phyloP scores from a whole-genome alignment of 2,888 invertebrate genomes.

The Xanthostigma xanthostigma region DNA sequence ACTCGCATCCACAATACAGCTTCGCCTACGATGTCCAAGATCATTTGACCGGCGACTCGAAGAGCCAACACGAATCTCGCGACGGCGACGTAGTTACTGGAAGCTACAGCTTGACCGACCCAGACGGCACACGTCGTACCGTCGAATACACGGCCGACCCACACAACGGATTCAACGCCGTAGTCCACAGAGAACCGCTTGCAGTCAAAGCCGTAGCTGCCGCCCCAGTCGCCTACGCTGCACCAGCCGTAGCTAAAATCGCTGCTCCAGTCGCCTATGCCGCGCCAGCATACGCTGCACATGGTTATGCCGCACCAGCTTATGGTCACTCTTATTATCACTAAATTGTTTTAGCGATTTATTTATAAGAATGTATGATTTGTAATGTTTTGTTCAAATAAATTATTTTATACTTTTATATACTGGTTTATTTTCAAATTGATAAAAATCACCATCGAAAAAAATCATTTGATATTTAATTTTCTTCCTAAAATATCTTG shows the following conservation, averaged over 20 bases:
- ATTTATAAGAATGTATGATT: neutral
- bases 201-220: neutral
- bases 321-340: slow-evolving; percentile 1
- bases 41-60: slow-evolving; percentile 33
- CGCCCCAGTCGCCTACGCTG: neutral
- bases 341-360: neutral
- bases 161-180: slow-evolving; percentile 3
- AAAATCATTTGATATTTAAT: no score
- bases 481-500: no score
- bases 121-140: slow-evolving; percentile 31
- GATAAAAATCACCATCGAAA: no score
- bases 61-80: slow-evolving; percentile 30
- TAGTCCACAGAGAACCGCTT: slow-evolving; percentile 15
- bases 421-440: no score
- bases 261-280: slow-evolving; percentile 2
- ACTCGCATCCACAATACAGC: slow-evolving; percentile 26
- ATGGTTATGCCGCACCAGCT: neutral
- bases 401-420: neutral
- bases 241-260: neutral
- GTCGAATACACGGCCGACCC: slow-evolving; percentile 27
- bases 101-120: slow-evolving; percentile 31
- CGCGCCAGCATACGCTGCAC: neutral
- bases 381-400: neutral
- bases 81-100: slow-evolving; percentile 30
- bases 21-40: slow-evolving; percentile 37